Base-by-base conservation (phyloP, 1,140 invertebrate species). In the Zelostemma sp. region DNA sequence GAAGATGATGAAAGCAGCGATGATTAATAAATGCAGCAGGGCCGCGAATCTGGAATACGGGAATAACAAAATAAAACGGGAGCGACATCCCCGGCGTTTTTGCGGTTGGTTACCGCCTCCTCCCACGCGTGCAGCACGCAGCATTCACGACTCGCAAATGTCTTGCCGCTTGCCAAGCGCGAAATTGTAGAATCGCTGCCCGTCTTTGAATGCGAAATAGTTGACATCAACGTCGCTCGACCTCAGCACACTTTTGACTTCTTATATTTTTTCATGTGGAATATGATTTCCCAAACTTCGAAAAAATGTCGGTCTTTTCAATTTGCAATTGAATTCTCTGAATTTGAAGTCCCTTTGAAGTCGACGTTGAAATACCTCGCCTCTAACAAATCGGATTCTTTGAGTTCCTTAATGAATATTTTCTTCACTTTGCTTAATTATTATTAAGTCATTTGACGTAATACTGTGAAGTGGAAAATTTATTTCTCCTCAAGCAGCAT, bases 21-120 rank as follows among this genome's bases (percentile, higher is more conserved):
- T 55, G 55, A 69, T 69, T 69, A 69, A 69, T 68, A 68, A 68
- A 69, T 64, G 49, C 55, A 25, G 40, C 31, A 28, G 21, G 31
- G 19, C 2, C 25, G 46, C 11, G 12, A 28, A 28, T 53, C 40
- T 64, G 38, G 25, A 67, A 43, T 2, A 38, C 28, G 12, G 0
- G 57, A 40, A 46, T 35, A 19, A 25, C 55, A 14, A 18, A 63
- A 68, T 63, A 50, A 59, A 59, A 63, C 14, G 33, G 12, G 14
- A n/a, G 19, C 18, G 35, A 47, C 49, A 56, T 68, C 59, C 16
- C 45, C 12, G 50, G 33, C 60, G 58, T 69, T 69, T 69, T 69
- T 64, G 60, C 40, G 67, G 56, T 50, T 50, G 48, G 48, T 50
- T 50, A 28, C 14, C 57, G 48, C 57, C 59, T 25, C 43, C 43